A percentile compares a stretch with the other conserved stretches of the same genome.
phyloP scores from a whole-genome alignment of 23 tunicate species.

The Diplosoma virens region DNA sequence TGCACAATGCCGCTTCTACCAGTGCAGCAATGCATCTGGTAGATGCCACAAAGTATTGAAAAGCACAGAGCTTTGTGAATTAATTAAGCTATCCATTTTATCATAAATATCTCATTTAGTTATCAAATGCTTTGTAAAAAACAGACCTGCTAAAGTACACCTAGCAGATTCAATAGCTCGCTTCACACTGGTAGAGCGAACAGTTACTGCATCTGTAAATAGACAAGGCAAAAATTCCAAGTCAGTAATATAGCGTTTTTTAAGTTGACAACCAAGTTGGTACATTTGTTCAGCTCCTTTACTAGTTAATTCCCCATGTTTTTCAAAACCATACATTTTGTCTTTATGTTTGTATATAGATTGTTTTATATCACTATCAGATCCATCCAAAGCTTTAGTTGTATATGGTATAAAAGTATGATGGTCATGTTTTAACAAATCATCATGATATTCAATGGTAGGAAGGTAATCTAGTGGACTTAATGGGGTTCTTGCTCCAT shows the following conservation, averaged over 20 bases:
- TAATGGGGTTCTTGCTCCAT: constrained; percentile 84
- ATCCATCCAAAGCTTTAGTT: background rate
- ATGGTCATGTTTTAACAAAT: constrained; percentile 35
- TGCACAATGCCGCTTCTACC: too few species aligned
- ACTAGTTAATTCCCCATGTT: constrained; percentile 36
- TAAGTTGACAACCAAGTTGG: constrained; percentile 16
- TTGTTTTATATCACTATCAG: background rate
- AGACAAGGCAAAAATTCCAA: constrained; percentile 32
- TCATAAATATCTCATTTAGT: too few species aligned
- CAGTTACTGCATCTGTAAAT: constrained; percentile 12
- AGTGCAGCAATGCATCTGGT: too few species aligned
- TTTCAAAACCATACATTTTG: background rate
- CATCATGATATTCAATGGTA: constrained; percentile 18
- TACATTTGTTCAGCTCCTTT: constrained; percentile 67
- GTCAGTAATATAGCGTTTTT: constrained; percentile 25
- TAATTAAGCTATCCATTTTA: too few species aligned
- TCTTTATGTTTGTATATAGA: background rate
- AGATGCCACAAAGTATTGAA: too few species aligned
- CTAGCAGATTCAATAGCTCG: constrained; percentile 54
- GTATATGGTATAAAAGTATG: constrained; percentile 52
- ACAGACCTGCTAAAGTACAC: constrained; percentile 46
- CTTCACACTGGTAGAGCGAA: constrained; percentile 35
- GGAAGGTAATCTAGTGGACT: constrained; percentile 49
- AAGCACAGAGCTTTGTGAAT: too few species aligned
- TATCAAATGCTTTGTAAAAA: background rate